Base-by-base conservation (phyloP, 92 coral and sea anemone genomes). In the Porites evermanni region DNA sequence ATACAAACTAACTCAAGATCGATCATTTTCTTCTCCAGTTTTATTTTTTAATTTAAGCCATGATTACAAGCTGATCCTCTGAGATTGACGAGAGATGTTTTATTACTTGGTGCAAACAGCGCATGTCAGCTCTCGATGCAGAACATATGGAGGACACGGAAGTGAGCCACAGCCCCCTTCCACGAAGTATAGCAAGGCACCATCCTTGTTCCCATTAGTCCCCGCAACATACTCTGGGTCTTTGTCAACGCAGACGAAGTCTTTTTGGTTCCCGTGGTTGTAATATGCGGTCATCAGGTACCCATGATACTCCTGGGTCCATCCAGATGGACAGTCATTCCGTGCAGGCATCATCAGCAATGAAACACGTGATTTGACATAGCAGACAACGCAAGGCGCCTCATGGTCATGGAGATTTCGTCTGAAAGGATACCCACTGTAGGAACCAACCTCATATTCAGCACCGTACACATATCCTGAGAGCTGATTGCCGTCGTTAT, bases 231-330 rank as follows among this genome's bases (percentile, higher is more conserved):
- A 64, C 21, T 91, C 90, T 26, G 94, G 88, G 64, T 93, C 84
- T 7, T 74, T 70, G 70, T 93, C 96, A 7, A 93, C 96, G 64
- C 96, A 93, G 32, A 93, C 76, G 72, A 26, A 90, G 23, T 74
- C 86, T 2, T 84, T 75, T 10, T 75, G 32, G 14, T 84, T 84
- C n/a, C 53, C 67, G 85, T 93, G 94, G 47, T 17, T 67, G 67
- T 88, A 67, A 60, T 80, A 59, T 51, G 9, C 92, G 7, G 92
- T 71, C 96, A 88, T 93, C 63, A 93, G 91, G 76, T 93, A 93
- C 50, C 96, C 96, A 64, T 88, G 78, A 82, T 93, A 93, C 91
- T 93, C 96, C 77, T 85, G 56, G 74, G 88, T 90, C 96, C 93
- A 73, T 16, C 53, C 95, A 65, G 95, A 75, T 70, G 95, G 93